Conservation (phyloP, 2,797 vertebrate species). For the Petrocephalus sullivani region DNA sequence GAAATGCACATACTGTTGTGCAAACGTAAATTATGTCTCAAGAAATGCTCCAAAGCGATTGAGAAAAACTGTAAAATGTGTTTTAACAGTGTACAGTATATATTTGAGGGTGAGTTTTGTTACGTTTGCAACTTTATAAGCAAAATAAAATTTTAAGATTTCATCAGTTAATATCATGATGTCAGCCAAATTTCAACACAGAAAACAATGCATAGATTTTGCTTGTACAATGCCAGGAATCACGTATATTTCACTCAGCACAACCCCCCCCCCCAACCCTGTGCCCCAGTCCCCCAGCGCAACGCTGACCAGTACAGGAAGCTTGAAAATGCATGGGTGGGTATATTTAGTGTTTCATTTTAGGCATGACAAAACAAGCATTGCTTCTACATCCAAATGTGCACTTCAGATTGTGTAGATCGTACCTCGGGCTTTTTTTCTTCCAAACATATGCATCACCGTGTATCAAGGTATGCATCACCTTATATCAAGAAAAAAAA, state of each 20-base stretch:
- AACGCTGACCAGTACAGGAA: too few relatives aligned
- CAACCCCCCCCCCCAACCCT: too few relatives aligned
- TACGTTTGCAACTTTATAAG: too few relatives aligned
- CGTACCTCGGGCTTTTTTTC: not conserved
- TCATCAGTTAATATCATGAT: not conserved
- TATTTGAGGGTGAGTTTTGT: not conserved
- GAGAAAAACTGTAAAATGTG: not conserved
- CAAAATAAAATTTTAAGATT: not conserved
- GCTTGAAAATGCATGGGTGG: not conserved
- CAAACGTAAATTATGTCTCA: too few relatives aligned
- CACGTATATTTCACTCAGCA: too few relatives aligned
- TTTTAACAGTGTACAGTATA: not conserved
- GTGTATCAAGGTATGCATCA: not conserved
- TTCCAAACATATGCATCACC: not conserved
- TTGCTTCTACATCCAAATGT: not conserved
- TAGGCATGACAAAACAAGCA: not conserved
- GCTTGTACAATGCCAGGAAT: not conserved
- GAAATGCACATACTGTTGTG: too few relatives aligned
- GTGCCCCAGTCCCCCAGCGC: too few relatives aligned
- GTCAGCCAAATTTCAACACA: too few relatives aligned
- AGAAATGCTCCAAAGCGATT: too few relatives aligned
- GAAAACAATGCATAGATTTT: too few relatives aligned
- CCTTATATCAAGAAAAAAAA: too few relatives aligned
- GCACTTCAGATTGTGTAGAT: not conserved
- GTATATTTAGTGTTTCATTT: constrained; percentile 10